Base-by-base conservation (phyloP, 2,113 vertebrate genomes). In the Centropristis striata region DNA sequence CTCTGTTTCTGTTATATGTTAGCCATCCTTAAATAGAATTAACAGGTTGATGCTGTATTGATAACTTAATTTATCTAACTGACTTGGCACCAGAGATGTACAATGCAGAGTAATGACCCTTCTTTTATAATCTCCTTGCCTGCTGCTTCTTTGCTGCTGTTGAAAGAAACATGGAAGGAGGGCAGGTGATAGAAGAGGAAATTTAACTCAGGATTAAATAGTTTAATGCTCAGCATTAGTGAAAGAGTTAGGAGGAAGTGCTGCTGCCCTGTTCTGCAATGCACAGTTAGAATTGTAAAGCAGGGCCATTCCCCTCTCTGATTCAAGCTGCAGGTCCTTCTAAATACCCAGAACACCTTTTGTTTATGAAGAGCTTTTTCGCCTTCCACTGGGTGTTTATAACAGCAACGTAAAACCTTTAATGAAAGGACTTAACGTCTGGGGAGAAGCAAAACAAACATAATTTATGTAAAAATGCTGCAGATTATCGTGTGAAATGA, bases 391-490 rank as follows among this genome's bases (percentile, higher is more conserved):
- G 20, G 23, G 37, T 46, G 59, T 64, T 61, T 11, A 63, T 42
- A 61, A 80, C 16, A 59, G 50, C 55, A 65, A 27, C 4, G 6
- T 54, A 41, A 69, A 82, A 54, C 28, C 39, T 74, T 65, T 32
- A 68, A 75, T 58, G 23, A 75, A 75, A 12, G n/a, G 12, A 57
- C 78, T 39, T 53, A 71, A 71, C 54, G 47, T 60, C 51, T 27
- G 5, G 25, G 64, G 79, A 76, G 59, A 72, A 64, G 42, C 14
- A 70, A 85, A 75, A 65, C 28, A 44, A 74, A 58, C 46, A 49
- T 55, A 10, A 59, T 58, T 54, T 36, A 65, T 64, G 18, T 36
- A 70, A 67, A 72, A 70, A 71, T 54, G 11, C 18, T 14, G 67
- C 53, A 61, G 41, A 77, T 74, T 68, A 66, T 63, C 18, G 10